Base-by-base conservation (phyloP, 1,140 invertebrate genomes). In the Papilio dardanus region DNA sequence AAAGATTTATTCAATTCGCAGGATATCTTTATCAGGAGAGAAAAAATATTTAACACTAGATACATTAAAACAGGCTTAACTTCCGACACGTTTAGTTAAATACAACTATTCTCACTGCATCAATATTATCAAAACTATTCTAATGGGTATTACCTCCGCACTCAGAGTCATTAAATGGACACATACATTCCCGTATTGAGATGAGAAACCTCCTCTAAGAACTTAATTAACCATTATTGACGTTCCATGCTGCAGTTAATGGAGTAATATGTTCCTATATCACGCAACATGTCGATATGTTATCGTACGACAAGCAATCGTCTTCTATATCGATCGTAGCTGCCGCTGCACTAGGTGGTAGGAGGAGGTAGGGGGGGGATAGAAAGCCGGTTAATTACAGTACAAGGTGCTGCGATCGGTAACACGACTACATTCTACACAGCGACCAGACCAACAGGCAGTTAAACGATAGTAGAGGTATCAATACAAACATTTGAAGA, bases 341-440 rank as follows among this genome's bases (percentile, higher is more conserved):
- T 40, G 35, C 35, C 7, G 66, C 19, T 46, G 42, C 42, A 46
- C 42, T 46, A n/a, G n/a, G n/a, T n/a, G n/a, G n/a, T n/a, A n/a
- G n/a, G n/a, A n/a, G n/a, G n/a, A n/a, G n/a, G n/a, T n/a, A n/a
- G n/a, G n/a, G n/a, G 31, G 35, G 10, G 35, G 35, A 5, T 35
- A 40, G 33, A 69, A 24, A 40, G 67, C 31, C 10, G 67, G 67
- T 69, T 69, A 69, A 68, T 68, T 68, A 69, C 33, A 8, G 31
- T 40, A 69, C 35, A 40, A 69, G 67, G 33, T 24, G 67, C 33
- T 33, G 16, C 19, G 67, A 37, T 40, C n/a, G 19, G 67, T 5
- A 40, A 19, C 19, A 24, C 67, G n/a, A 69, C 42, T 69, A 40
- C 35, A 42, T 69, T 69, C 19, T 40, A 24, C 67, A 40, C 7